These are phyloP conservation scores for Drosophila saltans DNA, from an alignment of 1,140 invertebrate species.

Conservation along the genomic window DNA sequence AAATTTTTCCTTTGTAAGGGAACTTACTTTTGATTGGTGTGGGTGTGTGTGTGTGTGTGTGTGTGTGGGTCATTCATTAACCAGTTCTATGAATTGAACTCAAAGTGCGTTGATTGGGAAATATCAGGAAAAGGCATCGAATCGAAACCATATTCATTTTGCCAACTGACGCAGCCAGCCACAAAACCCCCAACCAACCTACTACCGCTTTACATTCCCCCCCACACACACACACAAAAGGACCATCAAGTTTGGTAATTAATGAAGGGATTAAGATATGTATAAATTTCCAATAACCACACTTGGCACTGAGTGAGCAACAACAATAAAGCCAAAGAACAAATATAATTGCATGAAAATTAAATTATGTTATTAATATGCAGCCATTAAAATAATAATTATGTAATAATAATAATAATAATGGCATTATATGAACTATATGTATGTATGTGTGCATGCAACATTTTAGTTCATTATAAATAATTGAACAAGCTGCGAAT, in stretches of 20 bases:
- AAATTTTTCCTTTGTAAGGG: not conserved
- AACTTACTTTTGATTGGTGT: not conserved
- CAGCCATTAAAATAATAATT: conserved; percentile 19
- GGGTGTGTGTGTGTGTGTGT: not conserved
- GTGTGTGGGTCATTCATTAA: conserved; percentile 3
- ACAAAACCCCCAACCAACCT: too few species aligned
- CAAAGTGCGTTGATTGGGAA: not conserved
- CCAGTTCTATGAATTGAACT: conserved; percentile 7
- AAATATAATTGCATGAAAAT: conserved; percentile 35
- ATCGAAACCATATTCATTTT: not conserved
- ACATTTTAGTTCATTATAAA: conserved; percentile 6
- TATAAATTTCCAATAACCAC: conserved; percentile 2
- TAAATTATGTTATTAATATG: conserved; percentile 47
- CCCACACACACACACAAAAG: not conserved
- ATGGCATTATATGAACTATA: not conserved
- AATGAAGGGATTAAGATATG: conserved; percentile 10
- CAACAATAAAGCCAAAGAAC: conserved; percentile 12
- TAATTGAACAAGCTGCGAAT: conserved; percentile 2
- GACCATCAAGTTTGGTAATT: conserved; percentile 6
- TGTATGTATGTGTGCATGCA: not conserved
- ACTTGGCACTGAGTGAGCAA: not conserved
- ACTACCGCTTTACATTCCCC: too few species aligned
- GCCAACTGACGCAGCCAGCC: not conserved
- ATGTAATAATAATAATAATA: conserved; percentile 10
- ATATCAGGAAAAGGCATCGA: not conserved